Base-by-base conservation (phyloP, 2,888 invertebrate genomes). In the Junonia oenone region DNA sequence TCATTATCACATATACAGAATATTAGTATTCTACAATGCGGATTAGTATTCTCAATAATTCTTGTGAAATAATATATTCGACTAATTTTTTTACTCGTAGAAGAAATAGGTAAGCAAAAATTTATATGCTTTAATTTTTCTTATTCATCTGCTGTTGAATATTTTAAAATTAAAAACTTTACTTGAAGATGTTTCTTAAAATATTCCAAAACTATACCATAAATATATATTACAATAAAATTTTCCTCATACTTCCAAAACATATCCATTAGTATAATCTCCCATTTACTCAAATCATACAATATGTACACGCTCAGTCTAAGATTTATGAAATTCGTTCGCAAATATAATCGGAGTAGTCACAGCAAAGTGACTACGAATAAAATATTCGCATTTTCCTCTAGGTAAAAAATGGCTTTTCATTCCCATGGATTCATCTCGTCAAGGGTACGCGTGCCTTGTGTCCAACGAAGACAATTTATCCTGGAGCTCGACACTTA, bases 391-490 rank as follows among this genome's bases (percentile, higher is more conserved):
- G 45, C 17, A 29, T 43, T 31, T 29, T 27, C 22, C 22, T 35
- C 11, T 45, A 46, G 45, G 22, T 45, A 45, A 45, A 51, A 51
- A 46, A 51, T 35, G 22, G 31, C 31, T 38, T 48, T 26, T n/a
- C 40, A 26, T 26, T 51, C 51, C 43, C 47, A 45, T 37, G 48
- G 43, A 38, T 29, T 31, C 43, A 17, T n/a, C 43, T 19, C 35
- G 19, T 33, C 45, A 26, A 43, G 26, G 48, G 38, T 31, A 53
- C 51, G 35, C 60, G 62, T 62, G 63, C 55, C 26, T 56, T 57
- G 53, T 40, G 56, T 55, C 47, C 57, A 56, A 59, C 45, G 62
- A 56, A 62, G 58, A 62, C 58, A 62, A 63, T 63, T 62, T 62
- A 57, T 59, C 47, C 6, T 43, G 13, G 47, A 22, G 31, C 37